Conservation (phyloP, 2,888 invertebrate genomes). For the Rotaria sp. region DNA sequence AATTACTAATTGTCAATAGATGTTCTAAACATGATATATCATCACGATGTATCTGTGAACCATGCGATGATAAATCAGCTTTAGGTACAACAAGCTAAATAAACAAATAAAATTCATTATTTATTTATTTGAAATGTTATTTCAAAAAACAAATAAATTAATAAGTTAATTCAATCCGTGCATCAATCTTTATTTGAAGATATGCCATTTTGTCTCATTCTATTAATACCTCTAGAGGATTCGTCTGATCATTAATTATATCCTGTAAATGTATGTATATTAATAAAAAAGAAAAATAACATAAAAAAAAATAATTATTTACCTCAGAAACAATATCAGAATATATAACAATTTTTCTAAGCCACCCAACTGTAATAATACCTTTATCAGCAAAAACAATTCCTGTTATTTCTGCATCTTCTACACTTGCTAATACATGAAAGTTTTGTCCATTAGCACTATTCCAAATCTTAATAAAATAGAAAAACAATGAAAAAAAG, state of each 20-base stretch:
- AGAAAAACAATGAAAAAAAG: not conserved
- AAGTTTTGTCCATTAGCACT: constrained; percentile 54
- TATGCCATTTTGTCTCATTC: not conserved
- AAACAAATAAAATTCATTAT: not conserved
- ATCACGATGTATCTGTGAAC: constrained; percentile 52
- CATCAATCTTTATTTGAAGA: not conserved
- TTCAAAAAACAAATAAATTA: constrained; percentile 38
- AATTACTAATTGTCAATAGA: constrained; percentile 58
- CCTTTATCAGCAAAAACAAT: constrained; percentile 50
- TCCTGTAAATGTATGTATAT: constrained; percentile 16
- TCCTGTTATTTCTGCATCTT: constrained; percentile 53
- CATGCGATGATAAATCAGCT: constrained; percentile 47
- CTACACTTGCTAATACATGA: constrained; percentile 50
- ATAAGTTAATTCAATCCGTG: not conserved
- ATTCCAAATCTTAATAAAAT: constrained; percentile 51
- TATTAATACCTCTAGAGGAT: not conserved
- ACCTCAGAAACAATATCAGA: constrained; percentile 53
- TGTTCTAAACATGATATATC: constrained; percentile 51
- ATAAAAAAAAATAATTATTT: constrained; percentile 41
- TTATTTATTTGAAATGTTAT: too few relatives aligned
- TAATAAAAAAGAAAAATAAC: too few relatives aligned
- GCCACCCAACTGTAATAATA: constrained; percentile 53
- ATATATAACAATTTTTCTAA: constrained; percentile 49
- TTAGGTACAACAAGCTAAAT: constrained; percentile 15
- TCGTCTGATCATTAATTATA: not conserved